phyloP scores from a whole-genome alignment of 92 coral and sea anemone genomes.

The Montipora capitata region DNA sequence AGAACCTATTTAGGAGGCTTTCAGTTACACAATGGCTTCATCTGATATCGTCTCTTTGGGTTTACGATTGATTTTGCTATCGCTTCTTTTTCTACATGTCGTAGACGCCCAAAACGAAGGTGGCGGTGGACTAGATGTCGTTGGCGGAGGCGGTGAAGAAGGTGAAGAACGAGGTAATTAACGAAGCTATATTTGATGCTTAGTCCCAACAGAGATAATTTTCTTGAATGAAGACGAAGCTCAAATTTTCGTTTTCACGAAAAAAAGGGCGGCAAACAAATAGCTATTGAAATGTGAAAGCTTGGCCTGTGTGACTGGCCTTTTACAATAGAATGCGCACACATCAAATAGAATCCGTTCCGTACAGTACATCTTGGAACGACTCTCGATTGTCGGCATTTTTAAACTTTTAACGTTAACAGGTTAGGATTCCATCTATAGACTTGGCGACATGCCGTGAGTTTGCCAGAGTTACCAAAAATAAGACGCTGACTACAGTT shows the following conservation, averaged over 20 bases:
- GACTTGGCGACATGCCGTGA: too few relatives aligned
- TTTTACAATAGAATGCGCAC: too few relatives aligned
- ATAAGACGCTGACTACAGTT: too few relatives aligned
- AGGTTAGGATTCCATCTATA: too few relatives aligned
- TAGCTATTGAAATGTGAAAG: not conserved
- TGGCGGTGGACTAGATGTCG: not conserved
- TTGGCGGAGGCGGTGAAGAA: not conserved
- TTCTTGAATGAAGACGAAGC: not conserved
- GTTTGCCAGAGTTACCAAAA: too few relatives aligned
- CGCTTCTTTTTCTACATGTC: slow-evolving; percentile 5
- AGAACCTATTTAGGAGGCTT: slow-evolving; percentile 11
- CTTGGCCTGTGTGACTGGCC: not conserved
- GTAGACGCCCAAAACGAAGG: slow-evolving; percentile 35
- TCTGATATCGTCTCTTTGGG: not conserved
- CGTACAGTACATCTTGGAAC: too few relatives aligned
- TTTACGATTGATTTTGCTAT: slow-evolving; percentile 4
- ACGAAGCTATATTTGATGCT: not conserved
- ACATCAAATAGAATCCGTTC: too few relatives aligned
- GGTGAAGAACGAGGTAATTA: not conserved
- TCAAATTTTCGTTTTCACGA: not conserved
- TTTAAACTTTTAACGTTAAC: too few relatives aligned
- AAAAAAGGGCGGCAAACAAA: not conserved
- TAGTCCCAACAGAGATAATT: not conserved
- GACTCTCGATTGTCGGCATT: too few relatives aligned
- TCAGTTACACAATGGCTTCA: slow-evolving; percentile 7